Conservation (phyloP, 2,797 vertebrate genomes). For the Epinephelus awoara region DNA sequence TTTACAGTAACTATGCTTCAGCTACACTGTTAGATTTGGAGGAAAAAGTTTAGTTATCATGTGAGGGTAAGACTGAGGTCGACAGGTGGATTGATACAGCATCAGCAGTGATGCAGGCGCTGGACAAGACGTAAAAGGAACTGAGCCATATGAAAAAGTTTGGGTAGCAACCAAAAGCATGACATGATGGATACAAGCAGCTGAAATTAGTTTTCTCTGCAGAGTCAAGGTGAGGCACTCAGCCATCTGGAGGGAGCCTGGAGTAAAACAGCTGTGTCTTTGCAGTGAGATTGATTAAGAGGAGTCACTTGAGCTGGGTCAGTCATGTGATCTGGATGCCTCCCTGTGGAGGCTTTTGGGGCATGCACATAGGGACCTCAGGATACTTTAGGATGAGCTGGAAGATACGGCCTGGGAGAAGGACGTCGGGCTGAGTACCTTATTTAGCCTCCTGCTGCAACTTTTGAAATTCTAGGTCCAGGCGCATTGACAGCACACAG, state of each 20-base stretch:
- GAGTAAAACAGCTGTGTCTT: conserved; percentile 5
- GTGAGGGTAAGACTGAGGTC: background rate
- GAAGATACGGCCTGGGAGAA: background rate
- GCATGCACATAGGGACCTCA: background rate
- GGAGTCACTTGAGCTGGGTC: background rate
- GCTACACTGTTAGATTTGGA: too few species aligned
- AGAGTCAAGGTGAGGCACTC: background rate
- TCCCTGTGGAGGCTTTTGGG: background rate
- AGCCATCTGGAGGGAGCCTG: conserved; percentile 3
- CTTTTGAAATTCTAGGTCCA: background rate
- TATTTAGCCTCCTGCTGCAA: background rate
- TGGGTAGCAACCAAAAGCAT: background rate
- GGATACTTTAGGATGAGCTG: background rate
- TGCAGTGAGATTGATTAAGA: background rate
- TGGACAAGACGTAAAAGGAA: background rate
- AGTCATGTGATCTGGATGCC: background rate
- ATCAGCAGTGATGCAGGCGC: background rate
- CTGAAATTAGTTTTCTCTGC: background rate
- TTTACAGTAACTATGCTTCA: too few species aligned
- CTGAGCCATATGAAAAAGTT: too few species aligned
- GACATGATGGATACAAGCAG: background rate
- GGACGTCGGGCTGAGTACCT: background rate
- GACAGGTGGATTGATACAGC: background rate
- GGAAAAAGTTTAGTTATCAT: background rate
- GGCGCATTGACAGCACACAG: too few species aligned